Evolutionary conservation across 2,797 vertebrate species (phyloP).

Genomic region (Buphagus erythrorhynchus): DNA sequence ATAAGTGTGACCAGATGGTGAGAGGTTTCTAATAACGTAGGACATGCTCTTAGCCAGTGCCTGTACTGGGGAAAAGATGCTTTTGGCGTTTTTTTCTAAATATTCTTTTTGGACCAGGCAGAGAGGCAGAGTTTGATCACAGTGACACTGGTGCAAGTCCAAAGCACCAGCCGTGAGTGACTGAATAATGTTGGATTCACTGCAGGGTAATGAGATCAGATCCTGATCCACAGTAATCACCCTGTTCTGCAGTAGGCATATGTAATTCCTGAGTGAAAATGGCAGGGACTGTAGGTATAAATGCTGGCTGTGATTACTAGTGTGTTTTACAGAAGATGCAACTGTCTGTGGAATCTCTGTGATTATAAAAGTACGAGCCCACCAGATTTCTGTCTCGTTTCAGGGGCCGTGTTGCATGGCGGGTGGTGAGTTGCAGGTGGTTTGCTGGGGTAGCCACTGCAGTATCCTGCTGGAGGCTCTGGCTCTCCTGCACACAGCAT

Average conservation of each 20-base stretch:
- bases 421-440: background rate
- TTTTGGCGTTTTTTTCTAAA: background rate
- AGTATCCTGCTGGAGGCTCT: background rate
- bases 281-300: background rate
- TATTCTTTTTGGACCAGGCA: background rate
- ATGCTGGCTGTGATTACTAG: background rate
- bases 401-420: accelerated
- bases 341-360: background rate
- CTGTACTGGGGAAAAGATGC: background rate
- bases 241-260: background rate
- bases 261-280: background rate
- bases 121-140: background rate
- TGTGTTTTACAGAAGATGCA: background rate
- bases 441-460: background rate
- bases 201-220: constrained; percentile 39
- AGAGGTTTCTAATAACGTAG: background rate
- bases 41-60: background rate
- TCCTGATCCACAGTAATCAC: background rate
- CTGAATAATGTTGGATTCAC: constrained; percentile 12
- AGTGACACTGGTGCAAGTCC: background rate
- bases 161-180: background rate
- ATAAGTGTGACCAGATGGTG: background rate
- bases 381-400: background rate
- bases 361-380: background rate
- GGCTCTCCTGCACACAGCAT: background rate